Percentiles rank a stretch among this genome's conserved stretches.
These are phyloP conservation scores for Telmatochromis sp. DNA, from an alignment of 2,113 vertebrate species.

Conservation along the genomic window DNA sequence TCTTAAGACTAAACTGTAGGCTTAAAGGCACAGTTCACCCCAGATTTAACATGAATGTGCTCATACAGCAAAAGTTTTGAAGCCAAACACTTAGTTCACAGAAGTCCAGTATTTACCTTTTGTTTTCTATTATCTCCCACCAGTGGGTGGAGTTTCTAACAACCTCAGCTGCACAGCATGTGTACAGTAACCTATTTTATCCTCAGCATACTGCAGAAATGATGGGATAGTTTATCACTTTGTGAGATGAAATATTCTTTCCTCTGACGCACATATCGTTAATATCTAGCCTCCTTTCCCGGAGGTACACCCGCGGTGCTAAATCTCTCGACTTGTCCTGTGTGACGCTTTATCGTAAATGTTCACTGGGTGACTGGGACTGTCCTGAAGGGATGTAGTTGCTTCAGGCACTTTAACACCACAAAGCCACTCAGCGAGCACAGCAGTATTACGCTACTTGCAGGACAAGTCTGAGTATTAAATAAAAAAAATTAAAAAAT, in stretches of 20 bases:
- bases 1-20: neutral
- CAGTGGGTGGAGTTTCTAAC: neutral
- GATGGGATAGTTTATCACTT: neutral
- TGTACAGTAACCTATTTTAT: neutral
- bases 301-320: neutral
- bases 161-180: neutral
- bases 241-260: neutral
- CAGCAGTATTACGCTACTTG: neutral
- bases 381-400: slow-evolving; percentile 6
- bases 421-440: neutral
- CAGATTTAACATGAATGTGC: neutral
- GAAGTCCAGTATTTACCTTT: neutral
- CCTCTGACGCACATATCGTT: neutral
- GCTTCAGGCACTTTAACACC: slow-evolving; percentile 45
- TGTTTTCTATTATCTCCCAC: neutral
- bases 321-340: neutral
- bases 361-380: neutral
- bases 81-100: neutral
- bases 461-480: slow-evolving; percentile 4
- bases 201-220: neutral
- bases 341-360: neutral
- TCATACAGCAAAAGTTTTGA: neutral
- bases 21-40: neutral
- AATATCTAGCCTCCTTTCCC: neutral
- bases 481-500: neutral